Percentiles rank a stretch among this genome's conserved stretches.
Evolutionary conservation across 2,888 invertebrate species (phyloP).

Genomic region (Tetragonisca angustula): DNA sequence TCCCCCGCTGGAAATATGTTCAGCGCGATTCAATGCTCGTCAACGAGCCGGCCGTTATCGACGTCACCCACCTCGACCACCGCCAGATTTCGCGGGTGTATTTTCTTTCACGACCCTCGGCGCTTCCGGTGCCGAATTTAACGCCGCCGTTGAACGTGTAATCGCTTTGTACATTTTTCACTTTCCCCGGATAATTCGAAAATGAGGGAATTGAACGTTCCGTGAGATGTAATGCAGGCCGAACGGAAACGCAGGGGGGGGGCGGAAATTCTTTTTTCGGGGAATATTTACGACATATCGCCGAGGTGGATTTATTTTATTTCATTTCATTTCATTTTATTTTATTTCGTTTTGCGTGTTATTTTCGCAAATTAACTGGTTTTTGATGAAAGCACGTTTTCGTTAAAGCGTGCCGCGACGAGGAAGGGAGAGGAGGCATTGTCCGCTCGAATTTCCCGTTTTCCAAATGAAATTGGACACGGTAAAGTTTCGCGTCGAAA

Average conservation of each 20-base stretch:
- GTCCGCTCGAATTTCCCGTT: constrained; percentile 5
- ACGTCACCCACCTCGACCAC: background rate
- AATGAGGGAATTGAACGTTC: background rate
- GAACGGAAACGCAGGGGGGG: background rate
- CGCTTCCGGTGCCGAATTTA: background rate
- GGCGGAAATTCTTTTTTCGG: background rate
- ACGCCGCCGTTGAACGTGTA: background rate
- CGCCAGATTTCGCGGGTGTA: background rate
- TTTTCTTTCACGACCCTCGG: background rate
- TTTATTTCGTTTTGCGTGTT: background rate
- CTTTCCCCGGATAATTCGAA: background rate
- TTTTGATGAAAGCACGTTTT: constrained; percentile 11
- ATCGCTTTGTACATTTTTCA: background rate
- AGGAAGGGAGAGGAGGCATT: background rate
- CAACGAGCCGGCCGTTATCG: constrained; percentile 36
- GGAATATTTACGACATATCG: background rate
- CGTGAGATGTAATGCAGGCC: background rate
- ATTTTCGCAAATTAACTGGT: constrained; percentile 6
- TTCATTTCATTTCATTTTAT: background rate
- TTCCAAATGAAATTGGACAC: constrained; percentile 13
- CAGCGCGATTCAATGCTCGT: constrained; percentile 36
- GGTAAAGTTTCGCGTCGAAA: constrained; percentile 17
- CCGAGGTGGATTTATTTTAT: background rate
- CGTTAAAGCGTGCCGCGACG: background rate
- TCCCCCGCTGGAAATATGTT: constrained; percentile 2